Evolutionary conservation across 2,888 invertebrate genomes (phyloP).

Genomic region (Trisateles emortualis): DNA sequence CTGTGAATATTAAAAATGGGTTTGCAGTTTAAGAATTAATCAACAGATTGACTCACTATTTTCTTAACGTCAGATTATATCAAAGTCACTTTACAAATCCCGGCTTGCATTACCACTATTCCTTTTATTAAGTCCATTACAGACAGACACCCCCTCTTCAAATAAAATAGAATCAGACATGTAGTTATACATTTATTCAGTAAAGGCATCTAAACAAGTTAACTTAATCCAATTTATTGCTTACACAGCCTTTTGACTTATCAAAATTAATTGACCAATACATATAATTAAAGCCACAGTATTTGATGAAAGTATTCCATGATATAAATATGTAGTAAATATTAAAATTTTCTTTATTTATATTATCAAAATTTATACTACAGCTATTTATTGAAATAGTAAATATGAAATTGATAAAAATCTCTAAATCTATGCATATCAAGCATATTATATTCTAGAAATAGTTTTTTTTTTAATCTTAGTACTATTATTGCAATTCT

Average conservation of each 20-base stretch:
- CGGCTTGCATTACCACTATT: slow-evolving; percentile 10
- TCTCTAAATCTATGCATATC: slow-evolving; percentile 1
- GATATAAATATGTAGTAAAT: neutral
- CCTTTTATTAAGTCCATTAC: neutral
- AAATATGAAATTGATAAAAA: slow-evolving; percentile 4
- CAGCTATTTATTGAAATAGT: neutral
- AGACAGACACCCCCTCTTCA: slow-evolving; percentile 17
- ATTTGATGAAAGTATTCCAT: slow-evolving; percentile 7
- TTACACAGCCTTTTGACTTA: slow-evolving; percentile 68
- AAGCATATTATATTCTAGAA: neutral
- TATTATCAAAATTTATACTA: neutral
- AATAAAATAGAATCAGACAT: slow-evolving; percentile 10
- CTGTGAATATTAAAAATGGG: too few relatives aligned
- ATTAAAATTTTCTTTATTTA: neutral
- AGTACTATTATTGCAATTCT: slow-evolving; percentile 7
- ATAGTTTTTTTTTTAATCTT: neutral
- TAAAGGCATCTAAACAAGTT: slow-evolving; percentile 42
- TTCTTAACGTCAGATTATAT: neutral
- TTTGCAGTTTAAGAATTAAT: too few relatives aligned
- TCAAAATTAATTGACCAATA: slow-evolving; percentile 63
- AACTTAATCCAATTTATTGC: slow-evolving; percentile 66
- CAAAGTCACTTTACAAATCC: slow-evolving; percentile 20
- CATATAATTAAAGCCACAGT: neutral
- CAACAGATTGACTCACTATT: neutral
- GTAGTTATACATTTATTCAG: slow-evolving; percentile 39